These are phyloP conservation scores for Heliconius aoede DNA, from an alignment of 2,888 invertebrate genomes.

Conservation along the genomic window DNA sequence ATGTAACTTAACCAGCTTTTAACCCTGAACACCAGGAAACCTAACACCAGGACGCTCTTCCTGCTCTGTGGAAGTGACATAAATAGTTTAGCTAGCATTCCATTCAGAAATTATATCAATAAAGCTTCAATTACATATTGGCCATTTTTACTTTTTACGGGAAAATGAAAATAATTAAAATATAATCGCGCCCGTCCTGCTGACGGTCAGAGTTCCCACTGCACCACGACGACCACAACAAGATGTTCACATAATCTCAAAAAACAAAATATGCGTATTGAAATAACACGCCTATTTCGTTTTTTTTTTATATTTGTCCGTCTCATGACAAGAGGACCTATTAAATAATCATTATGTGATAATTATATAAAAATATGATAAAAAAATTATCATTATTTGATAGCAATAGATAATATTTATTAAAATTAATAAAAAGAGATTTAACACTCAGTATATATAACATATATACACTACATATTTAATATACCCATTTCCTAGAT, in stretches of 20 bases:
- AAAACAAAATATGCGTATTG: not conserved
- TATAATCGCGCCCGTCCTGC: too few species aligned
- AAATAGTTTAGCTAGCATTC: conserved; percentile 21
- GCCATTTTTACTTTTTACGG: too few species aligned
- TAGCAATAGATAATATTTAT: not conserved
- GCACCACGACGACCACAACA: not conserved
- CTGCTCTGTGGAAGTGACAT: conserved; percentile 22
- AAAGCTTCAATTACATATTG: not conserved
- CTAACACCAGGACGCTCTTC: conserved; percentile 29
- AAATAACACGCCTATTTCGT: not conserved
- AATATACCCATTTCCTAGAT: not conserved
- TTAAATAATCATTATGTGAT: conserved; percentile 15
- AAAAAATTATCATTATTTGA: not conserved
- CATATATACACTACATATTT: too few species aligned
- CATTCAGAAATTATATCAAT: conserved; percentile 4
- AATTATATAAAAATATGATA: not conserved
- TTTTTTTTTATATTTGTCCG: not conserved
- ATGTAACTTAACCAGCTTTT: conserved; percentile 17
- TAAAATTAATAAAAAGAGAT: not conserved
- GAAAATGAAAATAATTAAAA: not conserved
- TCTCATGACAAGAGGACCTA: conserved; percentile 3
- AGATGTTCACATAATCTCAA: not conserved
- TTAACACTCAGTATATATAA: too few species aligned
- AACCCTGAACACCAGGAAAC: conserved; percentile 26
- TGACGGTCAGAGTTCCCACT: too few species aligned